Conservation (phyloP, 1,140 invertebrate genomes). For the Pseudomyrmex pallidus region DNA sequence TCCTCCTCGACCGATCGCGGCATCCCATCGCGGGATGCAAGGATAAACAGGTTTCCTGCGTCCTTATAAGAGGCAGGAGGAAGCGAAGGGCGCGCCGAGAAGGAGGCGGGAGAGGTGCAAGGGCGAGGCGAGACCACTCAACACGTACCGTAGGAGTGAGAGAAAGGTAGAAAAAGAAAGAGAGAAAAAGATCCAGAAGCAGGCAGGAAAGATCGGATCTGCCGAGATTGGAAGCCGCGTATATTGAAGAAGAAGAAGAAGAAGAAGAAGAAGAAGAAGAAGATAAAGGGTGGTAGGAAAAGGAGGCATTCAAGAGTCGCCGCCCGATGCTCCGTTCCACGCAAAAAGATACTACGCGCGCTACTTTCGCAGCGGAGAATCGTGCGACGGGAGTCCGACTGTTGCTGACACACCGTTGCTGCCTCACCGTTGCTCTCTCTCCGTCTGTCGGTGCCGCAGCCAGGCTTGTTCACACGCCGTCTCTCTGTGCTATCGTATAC, state of each 20-base stretch:
- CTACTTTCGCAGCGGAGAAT: conserved; percentile 62
- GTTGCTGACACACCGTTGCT: conserved; percentile 44
- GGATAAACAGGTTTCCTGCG: conserved; percentile 77
- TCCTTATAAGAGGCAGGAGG: conserved; percentile 71
- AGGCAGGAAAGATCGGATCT: conserved; percentile 39
- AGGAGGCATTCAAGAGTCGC: conserved; percentile 32
- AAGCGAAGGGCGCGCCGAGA: conserved; percentile 43
- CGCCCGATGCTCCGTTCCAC: conserved; percentile 29
- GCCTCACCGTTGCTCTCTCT: conserved; percentile 20
- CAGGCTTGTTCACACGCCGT: not conserved
- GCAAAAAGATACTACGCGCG: conserved; percentile 52
- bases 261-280: conserved; percentile 34
- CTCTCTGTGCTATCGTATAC: not conserved
- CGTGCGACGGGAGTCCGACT: conserved; percentile 6
- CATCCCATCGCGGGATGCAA: conserved; percentile 75
- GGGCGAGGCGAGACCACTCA: conserved; percentile 73
- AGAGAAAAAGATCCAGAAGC: conserved; percentile 13
- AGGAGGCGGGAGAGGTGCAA: conserved; percentile 60
- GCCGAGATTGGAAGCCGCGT: conserved; percentile 48
- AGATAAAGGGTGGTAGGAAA: conserved; percentile 33
- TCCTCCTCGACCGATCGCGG: conserved; percentile 64
- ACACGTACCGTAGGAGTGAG: conserved; percentile 55
- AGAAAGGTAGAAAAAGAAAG: conserved; percentile 28
- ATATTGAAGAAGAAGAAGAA: conserved; percentile 35
- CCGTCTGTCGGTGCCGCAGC: conserved; percentile 3